Conservation (phyloP, 2,888 invertebrate species). For the Drosophila pegasa region DNA sequence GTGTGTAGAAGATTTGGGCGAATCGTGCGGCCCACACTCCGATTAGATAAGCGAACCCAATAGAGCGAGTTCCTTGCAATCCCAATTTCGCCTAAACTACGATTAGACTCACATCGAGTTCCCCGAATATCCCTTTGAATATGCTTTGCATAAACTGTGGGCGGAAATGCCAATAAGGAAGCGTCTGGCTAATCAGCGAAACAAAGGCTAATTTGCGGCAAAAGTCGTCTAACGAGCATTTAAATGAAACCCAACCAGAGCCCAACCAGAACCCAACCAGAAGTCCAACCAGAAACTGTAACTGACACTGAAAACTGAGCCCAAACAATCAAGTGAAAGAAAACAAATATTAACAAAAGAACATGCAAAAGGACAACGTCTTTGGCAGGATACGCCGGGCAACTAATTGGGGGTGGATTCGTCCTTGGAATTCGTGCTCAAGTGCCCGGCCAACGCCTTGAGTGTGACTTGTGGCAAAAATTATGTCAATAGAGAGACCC, state of each 20-base stretch:
- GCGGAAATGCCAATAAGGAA: constrained; percentile 73
- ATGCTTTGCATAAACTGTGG: constrained; percentile 30
- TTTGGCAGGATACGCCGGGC: constrained; percentile 31
- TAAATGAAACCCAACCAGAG: constrained; percentile 62
- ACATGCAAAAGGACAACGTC: constrained; percentile 46
- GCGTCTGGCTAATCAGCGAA: constrained; percentile 55
- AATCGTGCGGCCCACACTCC: constrained; percentile 1
- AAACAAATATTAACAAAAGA: constrained; percentile 61
- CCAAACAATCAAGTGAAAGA: constrained; percentile 33
- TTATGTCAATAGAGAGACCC: constrained; percentile 76
- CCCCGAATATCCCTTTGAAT: constrained; percentile 13
- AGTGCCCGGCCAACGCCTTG: constrained; percentile 78
- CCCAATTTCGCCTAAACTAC: constrained; percentile 13
- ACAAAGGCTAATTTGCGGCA: constrained; percentile 75
- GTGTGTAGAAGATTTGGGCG: constrained; percentile 53
- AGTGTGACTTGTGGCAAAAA: constrained; percentile 76
- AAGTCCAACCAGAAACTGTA: constrained; percentile 26
- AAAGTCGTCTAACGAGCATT: constrained; percentile 71
- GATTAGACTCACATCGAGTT: background rate
- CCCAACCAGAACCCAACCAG: constrained; percentile 19
- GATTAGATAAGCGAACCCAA: constrained; percentile 41
- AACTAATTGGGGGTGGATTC: constrained; percentile 78
- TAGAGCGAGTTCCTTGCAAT: constrained; percentile 4
- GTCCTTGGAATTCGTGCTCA: constrained; percentile 53
- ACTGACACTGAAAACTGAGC: constrained; percentile 35